Evolutionary conservation across 2,888 invertebrate species (phyloP).

Genomic region (Limnephilus marmoratus): DNA sequence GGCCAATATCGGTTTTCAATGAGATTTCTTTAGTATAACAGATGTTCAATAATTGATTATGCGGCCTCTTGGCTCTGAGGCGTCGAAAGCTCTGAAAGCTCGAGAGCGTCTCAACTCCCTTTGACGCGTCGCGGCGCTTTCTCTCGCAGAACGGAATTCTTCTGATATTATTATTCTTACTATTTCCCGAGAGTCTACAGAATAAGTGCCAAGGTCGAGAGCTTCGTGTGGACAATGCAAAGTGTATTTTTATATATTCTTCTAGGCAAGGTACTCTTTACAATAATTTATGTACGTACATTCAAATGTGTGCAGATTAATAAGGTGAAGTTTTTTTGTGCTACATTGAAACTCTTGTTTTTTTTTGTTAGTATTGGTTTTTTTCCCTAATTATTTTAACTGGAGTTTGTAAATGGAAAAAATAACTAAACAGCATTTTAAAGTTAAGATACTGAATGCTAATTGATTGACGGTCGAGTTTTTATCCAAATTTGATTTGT

Average conservation of each 20-base stretch:
- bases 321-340: neutral
- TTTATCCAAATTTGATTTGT: too few relatives aligned
- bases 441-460: too few relatives aligned
- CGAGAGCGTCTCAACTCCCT: neutral
- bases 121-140: conserved; percentile 11
- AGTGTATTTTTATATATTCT: neutral
- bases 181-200: conserved; percentile 4
- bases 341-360: too few relatives aligned
- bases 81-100: neutral
- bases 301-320: neutral
- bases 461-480: neutral
- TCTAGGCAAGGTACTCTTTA: neutral
- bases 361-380: too few relatives aligned
- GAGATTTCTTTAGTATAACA: neutral
- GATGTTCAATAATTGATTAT: neutral
- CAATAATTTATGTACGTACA: neutral
- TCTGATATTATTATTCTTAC: neutral
- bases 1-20: neutral
- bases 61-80: neutral
- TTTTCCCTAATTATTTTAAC: too few relatives aligned
- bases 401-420: too few relatives aligned
- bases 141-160: neutral
- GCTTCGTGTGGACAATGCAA: conserved; percentile 4
- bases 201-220: conserved; percentile 28
- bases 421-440: too few relatives aligned